A percentile compares a stretch with the other conserved stretches of the same genome.
Conservation (phyloP, 1,140 invertebrate genomes). For the Amphibalanus amphitrite region DNA sequence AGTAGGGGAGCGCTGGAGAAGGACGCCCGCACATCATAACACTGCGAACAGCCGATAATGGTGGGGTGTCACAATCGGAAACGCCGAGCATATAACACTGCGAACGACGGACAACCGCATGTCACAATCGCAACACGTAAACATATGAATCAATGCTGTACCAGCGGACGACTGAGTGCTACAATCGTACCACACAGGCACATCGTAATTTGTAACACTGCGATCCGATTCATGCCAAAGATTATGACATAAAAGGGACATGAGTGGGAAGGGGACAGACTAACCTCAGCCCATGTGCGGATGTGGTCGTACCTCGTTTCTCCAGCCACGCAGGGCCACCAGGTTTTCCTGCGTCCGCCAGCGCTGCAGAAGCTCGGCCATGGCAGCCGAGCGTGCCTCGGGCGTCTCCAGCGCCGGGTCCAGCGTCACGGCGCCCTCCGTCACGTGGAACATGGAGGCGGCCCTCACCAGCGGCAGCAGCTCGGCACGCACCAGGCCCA, state of each 20-base stretch:
- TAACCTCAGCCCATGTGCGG: no score
- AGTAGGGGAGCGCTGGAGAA: constrained; percentile 35
- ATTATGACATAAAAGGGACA: no score
- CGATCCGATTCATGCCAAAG: no score
- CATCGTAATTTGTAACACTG: no score
- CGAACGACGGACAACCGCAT: no score
- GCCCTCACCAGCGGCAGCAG: not conserved
- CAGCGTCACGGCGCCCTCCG: not conserved
- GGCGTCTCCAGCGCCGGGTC: not conserved
- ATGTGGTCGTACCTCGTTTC: not conserved
- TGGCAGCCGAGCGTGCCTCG: not conserved
- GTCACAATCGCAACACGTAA: no score
- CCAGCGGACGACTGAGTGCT: no score
- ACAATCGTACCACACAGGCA: no score
- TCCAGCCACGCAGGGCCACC: not conserved
- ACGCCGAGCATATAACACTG: no score
- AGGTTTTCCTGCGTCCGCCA: not conserved
- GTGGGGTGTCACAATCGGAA: no score
- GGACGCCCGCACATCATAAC: not conserved
- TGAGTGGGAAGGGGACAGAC: no score
- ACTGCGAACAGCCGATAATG: not conserved
- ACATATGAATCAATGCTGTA: no score
- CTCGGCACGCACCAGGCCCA: not conserved
- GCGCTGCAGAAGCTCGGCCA: not conserved
- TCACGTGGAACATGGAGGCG: not conserved